Percentiles rank a stretch among this genome's conserved stretches.
These are phyloP conservation scores for Zeuzera pyrina DNA, from an alignment of 2,888 invertebrate species.

Conservation along the genomic window DNA sequence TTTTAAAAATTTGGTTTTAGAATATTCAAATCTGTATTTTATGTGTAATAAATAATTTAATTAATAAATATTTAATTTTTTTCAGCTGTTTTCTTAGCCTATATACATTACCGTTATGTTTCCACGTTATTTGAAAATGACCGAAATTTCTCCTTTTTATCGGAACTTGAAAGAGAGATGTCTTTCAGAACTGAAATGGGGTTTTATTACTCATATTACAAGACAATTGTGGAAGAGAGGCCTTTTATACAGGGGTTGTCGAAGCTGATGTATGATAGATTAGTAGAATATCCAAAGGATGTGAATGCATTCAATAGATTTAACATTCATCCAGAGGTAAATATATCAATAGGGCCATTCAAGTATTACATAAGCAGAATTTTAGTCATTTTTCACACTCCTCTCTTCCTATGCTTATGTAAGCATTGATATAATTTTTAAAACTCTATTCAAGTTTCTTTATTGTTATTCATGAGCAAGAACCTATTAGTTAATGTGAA, in stretches of 20 bases:
- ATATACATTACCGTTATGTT: conserved; percentile 78
- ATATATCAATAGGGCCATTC: no score
- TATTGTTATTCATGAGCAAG: no score
- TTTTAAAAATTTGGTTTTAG: no score
- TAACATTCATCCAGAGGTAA: conserved; percentile 88
- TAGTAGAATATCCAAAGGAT: conserved; percentile 85
- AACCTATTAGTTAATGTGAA: no score
- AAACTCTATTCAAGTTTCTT: no score
- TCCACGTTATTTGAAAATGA: conserved; percentile 85
- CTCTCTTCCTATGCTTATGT: no score
- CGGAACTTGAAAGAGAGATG: conserved; percentile 88
- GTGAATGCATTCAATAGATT: conserved; percentile 88
- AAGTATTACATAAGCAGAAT: no score
- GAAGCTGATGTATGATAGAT: conserved; percentile 78
- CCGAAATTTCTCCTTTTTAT: conserved; percentile 86
- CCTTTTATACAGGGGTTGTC: conserved; percentile 75
- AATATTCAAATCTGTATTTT: no score
- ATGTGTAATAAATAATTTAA: not conserved
- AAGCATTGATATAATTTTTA: no score
- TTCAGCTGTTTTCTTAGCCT: conserved; percentile 74
- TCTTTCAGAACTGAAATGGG: conserved; percentile 91
- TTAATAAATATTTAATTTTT: conserved; percentile 14
- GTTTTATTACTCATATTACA: conserved; percentile 91
- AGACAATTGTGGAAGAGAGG: conserved; percentile 81
- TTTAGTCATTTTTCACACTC: no score